Evolutionary conservation across 2,797 vertebrate genomes (phyloP).

Genomic region (Petrocephalus sullivani): DNA sequence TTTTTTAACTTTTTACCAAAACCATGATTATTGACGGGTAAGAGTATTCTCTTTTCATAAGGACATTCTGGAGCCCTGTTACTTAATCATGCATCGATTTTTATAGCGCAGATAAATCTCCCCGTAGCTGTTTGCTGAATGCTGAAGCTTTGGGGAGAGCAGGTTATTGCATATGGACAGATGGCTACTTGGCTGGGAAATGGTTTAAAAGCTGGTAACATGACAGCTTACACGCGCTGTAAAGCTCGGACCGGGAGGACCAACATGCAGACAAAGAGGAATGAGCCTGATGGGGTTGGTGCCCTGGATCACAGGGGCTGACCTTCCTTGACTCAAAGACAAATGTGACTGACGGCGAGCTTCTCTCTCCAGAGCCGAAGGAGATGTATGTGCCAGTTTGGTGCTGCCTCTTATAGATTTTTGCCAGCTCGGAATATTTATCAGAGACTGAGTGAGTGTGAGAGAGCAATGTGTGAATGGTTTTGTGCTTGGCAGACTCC

Average conservation of each 20-base stretch:
- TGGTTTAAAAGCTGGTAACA: not conserved
- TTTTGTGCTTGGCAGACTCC: not conserved
- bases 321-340: not conserved
- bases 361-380: not conserved
- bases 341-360: not conserved
- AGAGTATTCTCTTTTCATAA: not conserved
- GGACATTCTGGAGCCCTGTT: not conserved
- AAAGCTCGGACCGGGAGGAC: not conserved
- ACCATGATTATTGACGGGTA: not conserved
- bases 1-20: not conserved
- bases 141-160: not conserved
- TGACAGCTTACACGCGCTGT: not conserved
- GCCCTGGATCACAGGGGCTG: not conserved
- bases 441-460: not conserved
- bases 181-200: not conserved
- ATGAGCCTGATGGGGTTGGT: not conserved
- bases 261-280: not conserved
- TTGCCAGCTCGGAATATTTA: not conserved
- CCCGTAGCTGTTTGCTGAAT: not conserved
- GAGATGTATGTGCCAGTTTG: not conserved
- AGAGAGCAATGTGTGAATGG: not conserved
- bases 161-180: not conserved
- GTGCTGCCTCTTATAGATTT: not conserved
- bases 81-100: not conserved
- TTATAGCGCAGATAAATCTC: not conserved